Percentiles rank a stretch among this genome's conserved stretches.
phyloP scores from a whole-genome alignment of 2,888 invertebrate species.

The Lasioglossum leucozonium region DNA sequence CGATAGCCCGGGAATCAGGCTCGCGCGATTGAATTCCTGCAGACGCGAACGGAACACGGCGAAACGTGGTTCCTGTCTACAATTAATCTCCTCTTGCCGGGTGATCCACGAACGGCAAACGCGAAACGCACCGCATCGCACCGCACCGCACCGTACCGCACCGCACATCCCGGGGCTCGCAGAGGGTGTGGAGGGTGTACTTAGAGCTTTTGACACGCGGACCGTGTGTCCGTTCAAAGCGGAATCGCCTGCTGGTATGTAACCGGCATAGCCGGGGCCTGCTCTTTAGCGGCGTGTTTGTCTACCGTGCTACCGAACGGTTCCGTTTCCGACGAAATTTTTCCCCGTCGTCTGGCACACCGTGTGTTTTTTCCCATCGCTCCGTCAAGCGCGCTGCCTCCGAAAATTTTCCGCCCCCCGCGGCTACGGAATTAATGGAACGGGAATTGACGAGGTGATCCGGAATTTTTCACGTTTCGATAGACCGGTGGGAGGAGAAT shows the following conservation, averaged over 20 bases:
- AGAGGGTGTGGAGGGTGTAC: background rate
- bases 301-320: background rate
- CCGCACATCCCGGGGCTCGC: no score
- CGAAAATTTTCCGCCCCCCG: no score
- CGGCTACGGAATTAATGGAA: no score
- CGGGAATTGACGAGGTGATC: no score
- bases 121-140: slow-evolving; percentile 12
- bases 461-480: no score
- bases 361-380: background rate
- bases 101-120: slow-evolving; percentile 5
- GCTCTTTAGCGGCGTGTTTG: slow-evolving; percentile 9
- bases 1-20: background rate
- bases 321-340: background rate
- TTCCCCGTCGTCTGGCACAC: background rate
- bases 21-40: background rate
- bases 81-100: slow-evolving; percentile 33
- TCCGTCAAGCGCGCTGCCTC: no score
- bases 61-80: slow-evolving; percentile 20
- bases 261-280: background rate
- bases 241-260: slow-evolving; percentile 10
- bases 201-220: slow-evolving; percentile 19
- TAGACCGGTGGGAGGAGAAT: no score
- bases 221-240: slow-evolving; percentile 36
- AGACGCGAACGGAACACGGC: slow-evolving; percentile 7
- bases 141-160: no score